A percentile compares a stretch with the other conserved stretches of the same genome.
phyloP scores from a whole-genome alignment of 2,113 vertebrate genomes.

The Alligator sinensis region DNA sequence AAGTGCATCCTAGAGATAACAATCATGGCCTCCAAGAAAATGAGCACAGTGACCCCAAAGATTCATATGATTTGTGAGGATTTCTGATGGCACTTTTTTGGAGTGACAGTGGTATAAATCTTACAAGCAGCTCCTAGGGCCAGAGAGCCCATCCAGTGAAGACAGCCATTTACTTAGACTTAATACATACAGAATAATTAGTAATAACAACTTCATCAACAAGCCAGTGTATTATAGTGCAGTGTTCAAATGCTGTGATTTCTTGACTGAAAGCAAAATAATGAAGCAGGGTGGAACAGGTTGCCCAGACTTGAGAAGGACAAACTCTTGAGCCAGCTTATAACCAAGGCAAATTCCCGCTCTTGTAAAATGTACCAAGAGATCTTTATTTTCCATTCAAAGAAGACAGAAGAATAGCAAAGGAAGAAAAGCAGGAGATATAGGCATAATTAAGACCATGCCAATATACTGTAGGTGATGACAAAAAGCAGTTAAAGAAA shows the following conservation, averaged over 20 bases:
- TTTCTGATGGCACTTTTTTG: conserved; percentile 46
- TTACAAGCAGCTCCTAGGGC: conserved; percentile 17
- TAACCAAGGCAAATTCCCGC: neutral
- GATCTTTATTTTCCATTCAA: neutral
- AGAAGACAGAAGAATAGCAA: neutral
- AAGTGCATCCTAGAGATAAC: neutral
- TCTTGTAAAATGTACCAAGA: neutral
- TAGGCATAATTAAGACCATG: neutral
- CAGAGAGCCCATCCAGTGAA: neutral
- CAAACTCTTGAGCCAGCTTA: neutral
- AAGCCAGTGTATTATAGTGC: neutral
- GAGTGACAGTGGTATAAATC: conserved; percentile 8
- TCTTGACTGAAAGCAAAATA: neutral
- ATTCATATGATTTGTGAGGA: conserved; percentile 5
- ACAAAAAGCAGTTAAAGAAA: neutral
- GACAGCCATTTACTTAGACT: neutral
- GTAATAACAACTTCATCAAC: neutral
- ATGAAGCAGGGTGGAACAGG: neutral
- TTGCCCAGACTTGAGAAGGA: neutral
- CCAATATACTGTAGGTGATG: neutral
- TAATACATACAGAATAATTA: neutral
- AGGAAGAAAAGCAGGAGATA: neutral
- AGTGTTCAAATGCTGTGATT: neutral
- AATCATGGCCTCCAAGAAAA: conserved; percentile 23
- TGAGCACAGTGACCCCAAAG: conserved; percentile 4